Conservation (phyloP, 2,888 invertebrate genomes). For the Sturmia bella region DNA sequence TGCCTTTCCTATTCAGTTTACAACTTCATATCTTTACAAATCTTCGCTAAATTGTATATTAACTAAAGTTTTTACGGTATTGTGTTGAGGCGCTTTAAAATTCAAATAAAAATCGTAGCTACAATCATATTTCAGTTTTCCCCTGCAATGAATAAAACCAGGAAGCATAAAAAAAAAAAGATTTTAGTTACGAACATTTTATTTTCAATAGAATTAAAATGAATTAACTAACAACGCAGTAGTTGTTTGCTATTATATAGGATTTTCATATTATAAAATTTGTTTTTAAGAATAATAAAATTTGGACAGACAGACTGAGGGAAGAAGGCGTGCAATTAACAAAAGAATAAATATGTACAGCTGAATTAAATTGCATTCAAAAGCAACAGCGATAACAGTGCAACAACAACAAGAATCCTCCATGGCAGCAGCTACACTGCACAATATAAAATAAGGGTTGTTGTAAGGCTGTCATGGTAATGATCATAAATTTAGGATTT, state of each 20-base stretch:
- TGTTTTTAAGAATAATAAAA: slow-evolving; percentile 35
- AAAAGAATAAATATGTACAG: slow-evolving; percentile 38
- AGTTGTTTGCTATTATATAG: slow-evolving; percentile 35
- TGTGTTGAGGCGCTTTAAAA: slow-evolving; percentile 14
- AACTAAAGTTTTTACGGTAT: slow-evolving; percentile 6
- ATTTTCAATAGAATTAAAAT: slow-evolving; percentile 59
- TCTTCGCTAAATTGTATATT: slow-evolving; percentile 8
- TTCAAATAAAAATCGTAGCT: slow-evolving; percentile 32
- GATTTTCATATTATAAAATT: slow-evolving; percentile 38
- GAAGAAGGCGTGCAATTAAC: slow-evolving; percentile 56
- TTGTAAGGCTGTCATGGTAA: not conserved
- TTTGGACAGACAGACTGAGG: not conserved
- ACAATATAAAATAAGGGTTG: slow-evolving; percentile 37
- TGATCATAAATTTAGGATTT: slow-evolving; percentile 35
- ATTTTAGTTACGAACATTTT: slow-evolving; percentile 34
- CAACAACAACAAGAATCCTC: slow-evolving; percentile 5
- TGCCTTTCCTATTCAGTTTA: not conserved
- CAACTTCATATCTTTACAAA: not conserved
- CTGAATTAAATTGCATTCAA: slow-evolving; percentile 39
- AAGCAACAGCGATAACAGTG: not conserved
- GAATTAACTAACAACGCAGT: slow-evolving; percentile 57
- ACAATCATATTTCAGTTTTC: slow-evolving; percentile 17
- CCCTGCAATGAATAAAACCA: slow-evolving; percentile 4
- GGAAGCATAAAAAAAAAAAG: slow-evolving; percentile 7
- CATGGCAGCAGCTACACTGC: not conserved